A percentile compares a stretch with the other conserved stretches of the same genome.
phyloP scores from a whole-genome alignment of 1,140 invertebrate genomes.

The Drosophila repletoides region DNA sequence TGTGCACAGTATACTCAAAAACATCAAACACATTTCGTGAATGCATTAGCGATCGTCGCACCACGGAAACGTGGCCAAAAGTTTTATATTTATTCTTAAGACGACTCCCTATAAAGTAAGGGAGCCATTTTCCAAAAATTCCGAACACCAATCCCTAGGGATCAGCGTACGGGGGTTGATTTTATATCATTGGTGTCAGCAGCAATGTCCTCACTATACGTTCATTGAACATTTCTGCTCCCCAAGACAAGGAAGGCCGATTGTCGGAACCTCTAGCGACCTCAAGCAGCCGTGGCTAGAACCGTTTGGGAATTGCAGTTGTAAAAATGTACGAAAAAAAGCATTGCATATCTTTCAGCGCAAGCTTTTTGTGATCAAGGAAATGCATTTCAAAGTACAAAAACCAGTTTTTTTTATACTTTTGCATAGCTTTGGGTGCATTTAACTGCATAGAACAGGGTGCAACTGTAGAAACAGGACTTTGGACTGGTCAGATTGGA shows the following conservation, averaged over 20 bases:
- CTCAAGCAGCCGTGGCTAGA: not conserved
- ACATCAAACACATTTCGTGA: not conserved
- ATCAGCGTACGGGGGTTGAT: slow-evolving; percentile 54
- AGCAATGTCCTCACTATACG: slow-evolving; percentile 74
- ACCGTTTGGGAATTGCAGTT: slow-evolving; percentile 58
- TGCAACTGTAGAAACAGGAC: not conserved
- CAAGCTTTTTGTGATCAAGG: slow-evolving; percentile 10
- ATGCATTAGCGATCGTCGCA: too few relatives aligned
- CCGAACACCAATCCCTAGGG: slow-evolving; percentile 41
- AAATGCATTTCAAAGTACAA: slow-evolving; percentile 9
- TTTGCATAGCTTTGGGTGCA: not conserved
- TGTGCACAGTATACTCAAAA: not conserved
- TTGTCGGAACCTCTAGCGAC: not conserved
- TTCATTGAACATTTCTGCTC: slow-evolving; percentile 77
- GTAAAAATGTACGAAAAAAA: not conserved
- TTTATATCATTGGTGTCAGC: slow-evolving; percentile 72
- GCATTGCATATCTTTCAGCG: not conserved
- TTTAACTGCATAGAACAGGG: not conserved
- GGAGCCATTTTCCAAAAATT: slow-evolving; percentile 68
- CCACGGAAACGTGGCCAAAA: too few relatives aligned
- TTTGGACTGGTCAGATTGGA: too few relatives aligned
- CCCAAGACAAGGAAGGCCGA: slow-evolving; percentile 74
- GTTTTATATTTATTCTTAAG: slow-evolving; percentile 49
- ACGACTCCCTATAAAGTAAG: slow-evolving; percentile 73
- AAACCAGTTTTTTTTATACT: too few relatives aligned